These are phyloP conservation scores for Melanerpes aurifrons DNA, from an alignment of 2,113 vertebrate genomes.

Conservation along the genomic window DNA sequence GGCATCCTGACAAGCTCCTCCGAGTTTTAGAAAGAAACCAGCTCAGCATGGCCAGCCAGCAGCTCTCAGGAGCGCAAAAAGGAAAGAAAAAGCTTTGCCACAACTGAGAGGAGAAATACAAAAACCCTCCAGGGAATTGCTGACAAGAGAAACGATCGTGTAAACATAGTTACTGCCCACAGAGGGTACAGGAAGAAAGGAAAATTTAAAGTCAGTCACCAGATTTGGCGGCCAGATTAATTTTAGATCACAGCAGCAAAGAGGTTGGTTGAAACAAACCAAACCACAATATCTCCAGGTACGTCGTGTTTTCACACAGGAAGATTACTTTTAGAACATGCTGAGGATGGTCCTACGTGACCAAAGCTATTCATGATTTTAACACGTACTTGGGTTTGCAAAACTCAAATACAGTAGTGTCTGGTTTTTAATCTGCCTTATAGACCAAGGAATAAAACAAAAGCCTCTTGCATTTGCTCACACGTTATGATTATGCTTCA, in stretches of 20 bases:
- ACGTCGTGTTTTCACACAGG: not conserved
- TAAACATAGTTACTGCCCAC: not conserved
- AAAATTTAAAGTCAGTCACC: slow-evolving; percentile 11
- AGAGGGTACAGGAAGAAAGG: not conserved
- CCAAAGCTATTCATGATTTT: not conserved
- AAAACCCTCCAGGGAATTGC: not conserved
- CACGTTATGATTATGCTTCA: not conserved
- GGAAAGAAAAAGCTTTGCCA: slow-evolving; percentile 5
- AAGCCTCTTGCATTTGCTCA: not conserved
- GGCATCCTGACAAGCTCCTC: not conserved
- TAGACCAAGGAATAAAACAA: not conserved
- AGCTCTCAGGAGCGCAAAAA: not conserved
- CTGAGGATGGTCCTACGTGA: not conserved
- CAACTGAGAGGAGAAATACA: not conserved
- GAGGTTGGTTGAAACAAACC: not conserved
- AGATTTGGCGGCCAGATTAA: not conserved
- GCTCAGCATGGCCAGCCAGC: not conserved
- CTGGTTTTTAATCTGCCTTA: slow-evolving; percentile 19
- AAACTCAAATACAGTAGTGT: slow-evolving; percentile 65
- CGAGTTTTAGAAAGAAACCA: not conserved
- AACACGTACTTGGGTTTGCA: slow-evolving; percentile 20
- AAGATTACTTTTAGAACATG: not conserved
- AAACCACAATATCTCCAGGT: not conserved
- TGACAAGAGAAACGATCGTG: not conserved
- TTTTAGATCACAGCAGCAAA: slow-evolving; percentile 56